phyloP scores from a whole-genome alignment of 2,797 vertebrate genomes.

The Danio tinwini region DNA sequence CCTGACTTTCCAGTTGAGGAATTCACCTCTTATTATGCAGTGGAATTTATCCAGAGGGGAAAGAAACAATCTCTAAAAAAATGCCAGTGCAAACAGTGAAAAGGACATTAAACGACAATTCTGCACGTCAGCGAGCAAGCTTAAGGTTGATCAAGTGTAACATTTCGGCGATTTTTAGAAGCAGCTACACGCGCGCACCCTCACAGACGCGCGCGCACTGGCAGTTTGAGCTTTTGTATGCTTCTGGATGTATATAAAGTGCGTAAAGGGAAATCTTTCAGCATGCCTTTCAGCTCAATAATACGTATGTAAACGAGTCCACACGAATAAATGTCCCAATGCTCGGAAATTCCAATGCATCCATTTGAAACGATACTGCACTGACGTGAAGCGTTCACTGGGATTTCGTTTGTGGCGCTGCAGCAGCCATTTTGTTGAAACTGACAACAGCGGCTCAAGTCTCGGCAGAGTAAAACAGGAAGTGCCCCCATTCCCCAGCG shows the following conservation, averaged over 20 bases:
- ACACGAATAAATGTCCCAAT: slow-evolving; percentile 30
- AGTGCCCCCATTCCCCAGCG: slow-evolving; percentile 63
- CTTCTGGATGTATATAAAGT: slow-evolving; percentile 54
- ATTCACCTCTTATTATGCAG: slow-evolving; percentile 46
- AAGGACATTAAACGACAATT: slow-evolving; percentile 17
- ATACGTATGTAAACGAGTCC: slow-evolving; percentile 49
- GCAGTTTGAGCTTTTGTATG: slow-evolving; percentile 47
- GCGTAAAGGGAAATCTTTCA: slow-evolving; percentile 55
- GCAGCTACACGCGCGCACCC: slow-evolving; percentile 29
- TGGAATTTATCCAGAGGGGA: slow-evolving; percentile 20
- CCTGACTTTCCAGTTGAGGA: slow-evolving; percentile 51
- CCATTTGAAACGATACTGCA: slow-evolving; percentile 48
- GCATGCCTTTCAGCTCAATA: slow-evolving; percentile 48
- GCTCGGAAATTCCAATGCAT: slow-evolving; percentile 37
- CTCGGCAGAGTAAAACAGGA: slow-evolving; percentile 75
- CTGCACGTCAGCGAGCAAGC: slow-evolving; percentile 33
- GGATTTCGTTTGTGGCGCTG: slow-evolving; percentile 70
- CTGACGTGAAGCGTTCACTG: slow-evolving; percentile 76
- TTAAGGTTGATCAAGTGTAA: slow-evolving; percentile 27
- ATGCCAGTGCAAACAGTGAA: slow-evolving; percentile 45
- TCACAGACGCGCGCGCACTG: slow-evolving; percentile 36
- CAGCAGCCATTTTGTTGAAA: slow-evolving; percentile 86
- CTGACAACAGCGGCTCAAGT: slow-evolving; percentile 78
- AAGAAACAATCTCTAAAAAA: not conserved
- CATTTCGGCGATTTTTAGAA: slow-evolving; percentile 42